Conservation (phyloP, 2,888 invertebrate species). For the Salticus scenicus region DNA sequence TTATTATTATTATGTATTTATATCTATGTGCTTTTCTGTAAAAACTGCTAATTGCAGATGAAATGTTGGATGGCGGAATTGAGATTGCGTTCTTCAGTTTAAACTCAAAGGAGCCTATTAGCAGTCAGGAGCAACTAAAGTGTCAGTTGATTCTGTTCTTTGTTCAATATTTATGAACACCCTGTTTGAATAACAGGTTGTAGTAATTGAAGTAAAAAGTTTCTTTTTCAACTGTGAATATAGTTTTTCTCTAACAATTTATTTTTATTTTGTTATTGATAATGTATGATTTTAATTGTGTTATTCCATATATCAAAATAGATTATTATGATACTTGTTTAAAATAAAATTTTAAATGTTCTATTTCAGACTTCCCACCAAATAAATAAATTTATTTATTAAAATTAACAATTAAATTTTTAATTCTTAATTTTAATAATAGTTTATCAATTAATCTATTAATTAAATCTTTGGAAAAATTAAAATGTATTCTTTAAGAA, state of each 20-base stretch:
- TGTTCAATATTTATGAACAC: background rate
- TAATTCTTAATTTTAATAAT: too few relatives aligned
- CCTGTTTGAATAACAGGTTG: background rate
- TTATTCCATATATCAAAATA: too few relatives aligned
- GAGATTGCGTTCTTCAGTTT: conserved; percentile 34
- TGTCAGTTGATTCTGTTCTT: conserved; percentile 52
- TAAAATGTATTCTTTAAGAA: too few relatives aligned
- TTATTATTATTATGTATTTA: too few relatives aligned
- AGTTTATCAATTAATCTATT: too few relatives aligned
- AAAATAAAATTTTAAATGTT: too few relatives aligned
- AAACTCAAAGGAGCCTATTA: conserved; percentile 24
- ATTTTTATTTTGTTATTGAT: background rate
- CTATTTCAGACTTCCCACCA: too few relatives aligned
- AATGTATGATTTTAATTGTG: background rate
- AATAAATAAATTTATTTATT: too few relatives aligned
- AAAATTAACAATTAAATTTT: too few relatives aligned
- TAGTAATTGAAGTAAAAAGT: background rate
- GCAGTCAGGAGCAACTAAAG: conserved; percentile 38
- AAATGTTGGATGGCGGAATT: conserved; percentile 49
- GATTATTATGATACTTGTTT: too few relatives aligned
- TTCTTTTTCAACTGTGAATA: background rate
- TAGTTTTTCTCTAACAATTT: background rate
- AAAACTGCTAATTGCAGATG: conserved; percentile 67
- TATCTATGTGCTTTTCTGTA: conserved; percentile 33
- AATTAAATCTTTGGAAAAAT: too few relatives aligned